These are phyloP conservation scores for Amphiprion clarkii DNA, from an alignment of 2,797 vertebrate species.

Conservation along the genomic window DNA sequence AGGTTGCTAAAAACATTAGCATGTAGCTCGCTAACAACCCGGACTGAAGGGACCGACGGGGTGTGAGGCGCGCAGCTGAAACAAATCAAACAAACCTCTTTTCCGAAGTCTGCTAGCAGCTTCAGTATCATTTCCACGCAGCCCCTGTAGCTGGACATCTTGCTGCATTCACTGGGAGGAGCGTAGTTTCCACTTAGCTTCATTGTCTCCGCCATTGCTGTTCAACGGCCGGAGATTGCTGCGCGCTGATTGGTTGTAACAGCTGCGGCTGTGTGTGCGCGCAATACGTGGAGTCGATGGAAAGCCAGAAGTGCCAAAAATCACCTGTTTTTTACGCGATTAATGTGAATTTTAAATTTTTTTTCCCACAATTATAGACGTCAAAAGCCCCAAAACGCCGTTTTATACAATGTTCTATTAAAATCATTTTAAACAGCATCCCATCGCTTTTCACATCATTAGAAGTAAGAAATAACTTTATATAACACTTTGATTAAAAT, in stretches of 20 bases:
- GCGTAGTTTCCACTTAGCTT: conserved; percentile 40
- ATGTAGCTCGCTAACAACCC: conserved; percentile 31
- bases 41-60: not conserved
- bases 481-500: too few species aligned
- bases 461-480: too few species aligned
- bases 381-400: too few species aligned
- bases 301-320: too few species aligned
- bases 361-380: too few species aligned
- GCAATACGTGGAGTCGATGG: not conserved
- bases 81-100: conserved; percentile 81
- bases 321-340: too few species aligned
- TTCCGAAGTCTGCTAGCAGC: conserved; percentile 76
- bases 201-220: conserved; percentile 79
- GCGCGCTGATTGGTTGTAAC: conserved; percentile 75
- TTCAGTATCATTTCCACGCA: conserved; percentile 72
- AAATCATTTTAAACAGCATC: too few species aligned
- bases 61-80: not conserved
- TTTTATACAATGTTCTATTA: too few species aligned
- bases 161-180: conserved; percentile 35
- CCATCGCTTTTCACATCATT: too few species aligned
- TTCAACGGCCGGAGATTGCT: conserved; percentile 12
- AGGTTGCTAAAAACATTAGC: conserved; percentile 79
- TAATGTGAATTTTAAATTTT: too few species aligned
- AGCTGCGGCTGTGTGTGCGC: not conserved
- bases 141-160: conserved; percentile 62